Conservation (phyloP, 2,113 vertebrate genomes). For the Seriola dumerili region DNA sequence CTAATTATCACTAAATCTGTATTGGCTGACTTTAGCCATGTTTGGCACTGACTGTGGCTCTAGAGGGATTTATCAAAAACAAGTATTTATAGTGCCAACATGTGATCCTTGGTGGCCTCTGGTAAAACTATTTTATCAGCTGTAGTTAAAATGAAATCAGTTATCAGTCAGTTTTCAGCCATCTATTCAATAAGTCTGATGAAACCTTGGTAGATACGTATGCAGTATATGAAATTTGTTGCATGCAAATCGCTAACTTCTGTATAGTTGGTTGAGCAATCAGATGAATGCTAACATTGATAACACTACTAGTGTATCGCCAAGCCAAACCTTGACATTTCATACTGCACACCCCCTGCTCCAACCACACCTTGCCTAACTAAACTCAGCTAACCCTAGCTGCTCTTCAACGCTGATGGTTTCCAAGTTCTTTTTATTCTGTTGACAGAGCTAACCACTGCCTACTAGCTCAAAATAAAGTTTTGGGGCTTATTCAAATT, state of each 20-base stretch:
- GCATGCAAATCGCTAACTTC: not conserved
- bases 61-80: conserved; percentile 36
- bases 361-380: conserved; percentile 30
- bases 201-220: not conserved
- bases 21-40: conserved; percentile 43
- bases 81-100: conserved; percentile 49
- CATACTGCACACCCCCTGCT: conserved; percentile 43
- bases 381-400: conserved; percentile 60
- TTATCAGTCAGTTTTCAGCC: conserved; percentile 1
- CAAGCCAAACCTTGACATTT: conserved; percentile 40
- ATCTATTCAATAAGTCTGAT: not conserved
- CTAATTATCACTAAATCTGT: conserved; percentile 54
- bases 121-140: not conserved
- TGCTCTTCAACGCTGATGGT: conserved; percentile 5
- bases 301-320: conserved; percentile 9
- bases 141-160: conserved; percentile 1
- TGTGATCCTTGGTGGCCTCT: conserved; percentile 13
- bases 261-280: not conserved
- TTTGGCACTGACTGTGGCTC: conserved; percentile 45
- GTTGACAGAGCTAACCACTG: conserved; percentile 9
- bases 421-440: conserved; percentile 9
- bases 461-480: conserved; percentile 25
- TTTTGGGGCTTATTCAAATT: not conserved
- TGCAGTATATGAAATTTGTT: conserved; percentile 1
- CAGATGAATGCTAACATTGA: conserved; percentile 18